These are phyloP conservation scores for Microctonus aethiopoides DNA, from an alignment of 2,888 invertebrate species.

Conservation along the genomic window DNA sequence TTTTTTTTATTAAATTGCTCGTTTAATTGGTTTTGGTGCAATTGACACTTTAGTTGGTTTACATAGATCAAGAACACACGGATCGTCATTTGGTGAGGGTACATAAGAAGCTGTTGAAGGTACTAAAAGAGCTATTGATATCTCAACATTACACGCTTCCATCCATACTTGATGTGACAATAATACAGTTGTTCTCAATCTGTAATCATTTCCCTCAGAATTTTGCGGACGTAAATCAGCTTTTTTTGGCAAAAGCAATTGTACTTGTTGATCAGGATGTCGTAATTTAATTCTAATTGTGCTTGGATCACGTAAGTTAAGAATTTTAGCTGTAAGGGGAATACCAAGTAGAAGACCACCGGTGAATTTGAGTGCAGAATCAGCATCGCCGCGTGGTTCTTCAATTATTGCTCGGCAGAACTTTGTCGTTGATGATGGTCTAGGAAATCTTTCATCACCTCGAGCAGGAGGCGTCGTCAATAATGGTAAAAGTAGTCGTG, in stretches of 20 bases:
- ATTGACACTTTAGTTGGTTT: conserved; percentile 88
- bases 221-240: conserved; percentile 79
- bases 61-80: conserved; percentile 81
- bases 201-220: conserved; percentile 71
- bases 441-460: conserved; percentile 59
- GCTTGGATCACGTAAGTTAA: conserved; percentile 79
- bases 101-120: conserved; percentile 70
- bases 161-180: conserved; percentile 94
- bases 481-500: conserved; percentile 81
- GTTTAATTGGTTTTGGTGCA: conserved; percentile 88
- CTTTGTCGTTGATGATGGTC: conserved; percentile 70
- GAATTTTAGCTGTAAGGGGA: conserved; percentile 87
- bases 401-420: conserved; percentile 85
- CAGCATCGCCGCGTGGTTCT: conserved; percentile 86
- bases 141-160: conserved; percentile 89
- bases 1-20: conserved; percentile 75
- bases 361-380: conserved; percentile 88
- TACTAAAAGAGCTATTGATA: conserved; percentile 84
- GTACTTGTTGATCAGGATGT: conserved; percentile 92
- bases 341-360: conserved; percentile 91
- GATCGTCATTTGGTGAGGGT: conserved; percentile 66
- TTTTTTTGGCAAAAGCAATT: conserved; percentile 82
- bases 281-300: conserved; percentile 85
- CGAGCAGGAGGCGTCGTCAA: conserved; percentile 75
- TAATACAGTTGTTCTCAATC: conserved; percentile 86